phyloP scores from a whole-genome alignment of 2,888 invertebrate species.

The Tridacna gigas region DNA sequence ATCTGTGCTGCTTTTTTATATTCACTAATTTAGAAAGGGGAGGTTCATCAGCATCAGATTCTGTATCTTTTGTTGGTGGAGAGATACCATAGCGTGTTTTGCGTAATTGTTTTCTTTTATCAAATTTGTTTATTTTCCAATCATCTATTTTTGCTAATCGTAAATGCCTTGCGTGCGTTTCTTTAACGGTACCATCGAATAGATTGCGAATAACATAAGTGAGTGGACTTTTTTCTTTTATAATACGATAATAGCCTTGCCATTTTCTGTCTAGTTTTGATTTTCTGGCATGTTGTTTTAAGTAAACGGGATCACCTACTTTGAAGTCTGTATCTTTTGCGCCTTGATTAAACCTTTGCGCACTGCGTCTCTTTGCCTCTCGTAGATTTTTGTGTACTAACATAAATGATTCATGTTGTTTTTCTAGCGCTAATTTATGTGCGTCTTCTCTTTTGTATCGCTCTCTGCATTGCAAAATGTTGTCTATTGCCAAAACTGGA shows the following conservation, averaged over 20 bases:
- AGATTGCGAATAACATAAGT: constrained; percentile 32
- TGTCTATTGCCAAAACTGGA: constrained; percentile 39
- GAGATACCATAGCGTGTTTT: not conserved
- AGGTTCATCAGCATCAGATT: not conserved
- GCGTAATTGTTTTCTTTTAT: not conserved
- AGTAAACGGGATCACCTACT: constrained; percentile 50
- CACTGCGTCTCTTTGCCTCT: constrained; percentile 33
- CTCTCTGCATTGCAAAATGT: constrained; percentile 38
- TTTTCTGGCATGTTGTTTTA: constrained; percentile 30
- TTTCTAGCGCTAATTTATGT: constrained; percentile 48
- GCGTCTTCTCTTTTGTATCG: constrained; percentile 38
- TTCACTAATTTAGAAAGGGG: constrained; percentile 4
- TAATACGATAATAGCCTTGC: constrained; percentile 36
- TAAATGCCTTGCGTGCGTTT: constrained; percentile 32
- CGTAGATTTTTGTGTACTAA: constrained; percentile 42
- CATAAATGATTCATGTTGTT: constrained; percentile 51
- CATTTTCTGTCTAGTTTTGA: constrained; percentile 41
- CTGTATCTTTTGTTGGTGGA: not conserved
- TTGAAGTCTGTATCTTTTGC: constrained; percentile 29
- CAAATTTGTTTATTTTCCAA: constrained; percentile 23
- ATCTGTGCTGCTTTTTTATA: not conserved
- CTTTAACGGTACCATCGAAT: constrained; percentile 11
- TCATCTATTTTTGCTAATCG: constrained; percentile 29
- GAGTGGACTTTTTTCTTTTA: constrained; percentile 31
- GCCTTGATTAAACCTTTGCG: constrained; percentile 33